Percentiles rank a stretch among this genome's conserved stretches.
Conservation (phyloP, 2,797 vertebrate genomes). For the Pipistrellus kuhlii region DNA sequence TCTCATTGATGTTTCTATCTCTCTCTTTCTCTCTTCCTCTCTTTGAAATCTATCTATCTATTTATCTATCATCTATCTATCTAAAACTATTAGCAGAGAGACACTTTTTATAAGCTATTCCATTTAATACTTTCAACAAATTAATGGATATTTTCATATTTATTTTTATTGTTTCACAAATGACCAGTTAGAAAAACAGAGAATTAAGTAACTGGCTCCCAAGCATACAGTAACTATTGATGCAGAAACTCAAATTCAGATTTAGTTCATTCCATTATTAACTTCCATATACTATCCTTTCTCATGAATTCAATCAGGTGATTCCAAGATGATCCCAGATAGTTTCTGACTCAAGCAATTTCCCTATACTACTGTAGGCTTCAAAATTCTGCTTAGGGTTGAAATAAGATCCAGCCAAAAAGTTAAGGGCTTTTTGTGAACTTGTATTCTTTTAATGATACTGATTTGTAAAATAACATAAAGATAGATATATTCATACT, state of each 20-base stretch:
- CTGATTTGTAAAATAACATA: not conserved
- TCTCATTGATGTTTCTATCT: no score
- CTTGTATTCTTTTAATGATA: not conserved
- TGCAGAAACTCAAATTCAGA: not conserved
- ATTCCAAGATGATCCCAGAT: not conserved
- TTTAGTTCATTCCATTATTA: not conserved
- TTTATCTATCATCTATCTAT: no score
- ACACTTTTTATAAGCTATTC: not conserved
- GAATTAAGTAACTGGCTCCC: not conserved
- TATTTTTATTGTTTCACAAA: not conserved
- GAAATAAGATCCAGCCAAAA: not conserved
- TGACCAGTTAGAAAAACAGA: not conserved
- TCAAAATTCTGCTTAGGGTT: not conserved
- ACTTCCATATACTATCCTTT: not conserved
- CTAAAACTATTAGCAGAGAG: not conserved
- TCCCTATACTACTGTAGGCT: not conserved
- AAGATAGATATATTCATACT: not conserved
- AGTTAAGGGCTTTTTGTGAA: not conserved
- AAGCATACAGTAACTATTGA: not conserved
- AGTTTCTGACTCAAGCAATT: not conserved
- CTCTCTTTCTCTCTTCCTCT: no score
- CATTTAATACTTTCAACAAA: not conserved
- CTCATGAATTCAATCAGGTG: not conserved
- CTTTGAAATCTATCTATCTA: no score
- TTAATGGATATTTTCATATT: no score